phyloP scores from a whole-genome alignment of 2,888 invertebrate species.

The Ophion ventricosus region DNA sequence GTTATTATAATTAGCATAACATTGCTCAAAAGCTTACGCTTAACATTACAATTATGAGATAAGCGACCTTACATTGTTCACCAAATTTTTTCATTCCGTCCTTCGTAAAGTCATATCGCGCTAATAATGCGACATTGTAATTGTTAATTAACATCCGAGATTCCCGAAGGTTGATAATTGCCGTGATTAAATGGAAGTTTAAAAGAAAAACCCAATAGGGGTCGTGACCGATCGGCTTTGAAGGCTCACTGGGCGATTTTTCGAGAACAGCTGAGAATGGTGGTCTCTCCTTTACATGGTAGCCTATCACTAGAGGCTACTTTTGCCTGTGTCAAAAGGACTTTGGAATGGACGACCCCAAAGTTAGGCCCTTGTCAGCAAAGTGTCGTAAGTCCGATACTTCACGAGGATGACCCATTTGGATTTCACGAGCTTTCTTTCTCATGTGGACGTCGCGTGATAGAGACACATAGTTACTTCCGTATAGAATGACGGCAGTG shows the following conservation, averaged over 20 bases:
- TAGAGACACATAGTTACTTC: too few relatives aligned
- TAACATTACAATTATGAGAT: constrained; percentile 20
- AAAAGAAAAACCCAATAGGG: background rate
- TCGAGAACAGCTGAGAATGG: too few relatives aligned
- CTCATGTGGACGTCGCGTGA: too few relatives aligned
- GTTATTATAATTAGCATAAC: constrained; percentile 42
- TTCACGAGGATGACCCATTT: background rate
- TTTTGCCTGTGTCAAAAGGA: too few relatives aligned
- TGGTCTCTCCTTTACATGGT: too few relatives aligned
- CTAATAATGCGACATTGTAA: background rate
- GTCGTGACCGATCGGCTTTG: background rate
- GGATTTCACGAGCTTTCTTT: background rate
- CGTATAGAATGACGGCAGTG: too few relatives aligned
- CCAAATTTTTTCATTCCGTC: background rate
- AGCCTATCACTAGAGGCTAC: too few relatives aligned
- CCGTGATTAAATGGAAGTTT: background rate
- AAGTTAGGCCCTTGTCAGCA: too few relatives aligned
- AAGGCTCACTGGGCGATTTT: background rate
- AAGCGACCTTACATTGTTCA: constrained; percentile 12
- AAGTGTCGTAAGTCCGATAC: too few relatives aligned
- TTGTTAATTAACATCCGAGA: background rate
- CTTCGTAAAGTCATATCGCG: background rate
- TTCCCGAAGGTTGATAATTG: background rate
- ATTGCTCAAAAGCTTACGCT: constrained; percentile 33
- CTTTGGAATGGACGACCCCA: too few relatives aligned